Evolutionary conservation across 23 tunicate genomes (phyloP).

Genomic region (Styela clava): DNA sequence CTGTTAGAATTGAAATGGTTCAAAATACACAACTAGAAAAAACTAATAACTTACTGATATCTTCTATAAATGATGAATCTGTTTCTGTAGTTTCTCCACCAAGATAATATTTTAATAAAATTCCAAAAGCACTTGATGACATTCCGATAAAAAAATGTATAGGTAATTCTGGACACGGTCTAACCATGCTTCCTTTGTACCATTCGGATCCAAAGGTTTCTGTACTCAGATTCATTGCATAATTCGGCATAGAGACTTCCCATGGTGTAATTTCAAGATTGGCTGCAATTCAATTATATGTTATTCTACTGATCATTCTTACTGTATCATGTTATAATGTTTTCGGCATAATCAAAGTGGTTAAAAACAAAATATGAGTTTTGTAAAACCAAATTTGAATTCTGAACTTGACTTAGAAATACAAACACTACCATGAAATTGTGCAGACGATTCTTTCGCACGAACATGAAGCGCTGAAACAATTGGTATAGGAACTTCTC

Average conservation of each 20-base stretch:
- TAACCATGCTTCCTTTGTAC: conserved; percentile 23
- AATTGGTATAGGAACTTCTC: conserved; percentile 23
- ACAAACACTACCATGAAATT: conserved; percentile 2
- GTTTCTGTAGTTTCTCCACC: conserved; percentile 25
- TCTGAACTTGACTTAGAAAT: no score
- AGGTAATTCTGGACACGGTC: conserved; percentile 25
- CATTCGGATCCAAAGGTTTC: conserved; percentile 29
- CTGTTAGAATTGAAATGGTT: no score
- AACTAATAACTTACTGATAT: conserved; percentile 13
- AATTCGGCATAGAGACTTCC: conserved; percentile 31
- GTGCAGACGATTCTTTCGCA: conserved; percentile 3
- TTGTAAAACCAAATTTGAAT: no score
- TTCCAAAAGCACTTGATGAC: conserved; percentile 34
- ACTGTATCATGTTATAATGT: neutral
- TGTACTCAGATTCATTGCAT: conserved; percentile 10
- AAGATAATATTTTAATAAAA: conserved; percentile 25
- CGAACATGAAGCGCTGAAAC: conserved; percentile 7
- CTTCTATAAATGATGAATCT: conserved; percentile 5
- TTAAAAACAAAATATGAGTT: no score
- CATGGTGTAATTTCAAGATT: conserved; percentile 36
- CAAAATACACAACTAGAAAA: no score
- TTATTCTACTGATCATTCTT: neutral
- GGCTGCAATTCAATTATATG: conserved; percentile 5
- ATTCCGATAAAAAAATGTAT: conserved; percentile 28
- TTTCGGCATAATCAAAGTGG: neutral